Evolutionary conservation across 2,888 invertebrate genomes (phyloP).

Genomic region (Chrysomela aeneicollis): DNA sequence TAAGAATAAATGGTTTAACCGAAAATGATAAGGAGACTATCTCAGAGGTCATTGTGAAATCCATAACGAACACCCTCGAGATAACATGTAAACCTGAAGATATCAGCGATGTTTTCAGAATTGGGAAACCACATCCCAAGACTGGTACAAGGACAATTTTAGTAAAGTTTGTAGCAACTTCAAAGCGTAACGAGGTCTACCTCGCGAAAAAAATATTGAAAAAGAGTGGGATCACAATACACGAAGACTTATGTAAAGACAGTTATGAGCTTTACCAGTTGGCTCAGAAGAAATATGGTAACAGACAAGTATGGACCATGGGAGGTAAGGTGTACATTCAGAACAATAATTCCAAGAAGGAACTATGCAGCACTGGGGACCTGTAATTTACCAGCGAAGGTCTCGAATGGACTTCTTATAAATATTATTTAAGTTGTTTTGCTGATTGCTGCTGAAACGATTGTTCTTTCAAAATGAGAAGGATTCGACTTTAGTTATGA

Average conservation of each 20-base stretch:
- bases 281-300: too few species aligned
- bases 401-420: not conserved
- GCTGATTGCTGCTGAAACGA: too few species aligned
- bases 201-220: constrained; percentile 4
- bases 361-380: constrained; percentile 2
- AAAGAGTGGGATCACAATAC: constrained; percentile 7
- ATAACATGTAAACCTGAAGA: constrained; percentile 1
- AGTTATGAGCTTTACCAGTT: too few species aligned
- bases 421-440: not conserved
- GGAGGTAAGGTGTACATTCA: too few species aligned
- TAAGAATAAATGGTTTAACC: constrained; percentile 4
- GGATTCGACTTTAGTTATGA: too few species aligned
- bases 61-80: constrained; percentile 3
- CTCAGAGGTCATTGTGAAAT: not conserved
- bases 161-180: constrained; percentile 6
- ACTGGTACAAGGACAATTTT: not conserved
- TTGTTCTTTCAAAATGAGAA: too few species aligned
- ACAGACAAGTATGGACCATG: too few species aligned
- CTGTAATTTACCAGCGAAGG: too few species aligned
- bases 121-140: constrained; percentile 6
- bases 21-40: not conserved
- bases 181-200: constrained; percentile 3
- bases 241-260: too few species aligned
- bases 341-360: too few species aligned
- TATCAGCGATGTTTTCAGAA: constrained; percentile 11